Evolutionary conservation across 2,888 invertebrate species (phyloP), one percentile per base, ranked within the genome.

Genomic region (Julus scandinavius): DNA sequence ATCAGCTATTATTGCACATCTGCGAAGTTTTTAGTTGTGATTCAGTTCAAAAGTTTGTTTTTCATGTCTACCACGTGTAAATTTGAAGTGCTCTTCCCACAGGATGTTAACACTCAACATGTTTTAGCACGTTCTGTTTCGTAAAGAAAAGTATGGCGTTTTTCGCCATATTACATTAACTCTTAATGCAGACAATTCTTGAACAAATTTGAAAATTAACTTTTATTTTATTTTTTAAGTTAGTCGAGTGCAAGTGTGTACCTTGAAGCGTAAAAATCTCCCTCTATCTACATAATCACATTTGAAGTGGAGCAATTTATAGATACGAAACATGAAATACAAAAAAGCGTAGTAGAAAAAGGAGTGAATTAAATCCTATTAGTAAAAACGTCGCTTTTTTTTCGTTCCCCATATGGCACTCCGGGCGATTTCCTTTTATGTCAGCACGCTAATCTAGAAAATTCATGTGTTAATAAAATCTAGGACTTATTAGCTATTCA

Each of bases 291-390:
- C 72, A 72, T 72, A 72, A 72, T 72, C 72, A 72, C 72, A 72
- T 72, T 72, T 72, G 29, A 72, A 72, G 72, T 72, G 72, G 29
- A 72, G 72, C 72, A 72, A 72, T 72, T 72, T 72, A 72, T 20
- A 29, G 72, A 72, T 72, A 72, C 72, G 72, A 72, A 72, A 72
- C 11, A 29, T 9, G n/a, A 72, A 72, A 72, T 72, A 72, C 2
- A 85, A 85, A 85, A 45, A 85, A 40, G 2, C 17, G 20, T 17
- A 20, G 41, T 5, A 41, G 9, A 85, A 84, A 84, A 85, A 49
- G 41, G 85, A 85, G 85, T 85, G 85, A 85, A 85, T 85, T 85
- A 85, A 85, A 85, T 85, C 45, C 85, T 85, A 85, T 85, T 85
- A 85, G 85, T 85, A 85, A 85, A 85, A 85, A 45, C 85, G 45